phyloP scores from a whole-genome alignment of 2,797 vertebrate species.

The Lycodopsis pacificus region DNA sequence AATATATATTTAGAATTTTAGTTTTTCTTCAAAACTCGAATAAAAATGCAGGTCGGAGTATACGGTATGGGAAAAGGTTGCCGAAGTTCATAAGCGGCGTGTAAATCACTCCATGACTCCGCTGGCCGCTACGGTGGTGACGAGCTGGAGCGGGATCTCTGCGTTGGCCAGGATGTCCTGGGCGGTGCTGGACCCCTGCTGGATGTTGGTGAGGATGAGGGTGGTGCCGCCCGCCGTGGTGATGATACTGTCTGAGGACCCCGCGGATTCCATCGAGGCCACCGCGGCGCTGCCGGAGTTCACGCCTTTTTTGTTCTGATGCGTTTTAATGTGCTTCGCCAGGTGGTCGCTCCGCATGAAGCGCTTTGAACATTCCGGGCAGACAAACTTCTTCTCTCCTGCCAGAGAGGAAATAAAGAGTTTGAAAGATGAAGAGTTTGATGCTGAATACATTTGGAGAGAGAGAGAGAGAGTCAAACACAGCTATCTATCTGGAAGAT shows the following conservation, averaged over 20 bases:
- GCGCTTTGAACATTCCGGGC: conserved; percentile 98
- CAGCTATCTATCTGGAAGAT: neutral
- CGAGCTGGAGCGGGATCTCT: conserved; percentile 98
- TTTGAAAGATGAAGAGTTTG: conserved; percentile 35
- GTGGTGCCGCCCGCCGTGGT: conserved; percentile 97
- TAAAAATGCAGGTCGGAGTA: conserved; percentile 81
- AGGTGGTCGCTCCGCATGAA: conserved; percentile 99
- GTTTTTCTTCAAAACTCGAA: conserved; percentile 75
- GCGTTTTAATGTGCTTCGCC: conserved; percentile 99
- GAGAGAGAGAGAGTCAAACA: conserved; percentile 15
- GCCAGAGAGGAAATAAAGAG: conserved; percentile 57
- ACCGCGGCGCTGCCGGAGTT: conserved; percentile 92
- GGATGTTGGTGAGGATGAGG: conserved; percentile 99
- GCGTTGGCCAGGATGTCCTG: conserved; percentile 97
- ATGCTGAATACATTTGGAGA: conserved; percentile 33
- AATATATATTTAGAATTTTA: conserved; percentile 71
- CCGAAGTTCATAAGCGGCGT: conserved; percentile 67
- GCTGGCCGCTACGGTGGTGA: conserved; percentile 96
- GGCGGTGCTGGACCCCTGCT: conserved; percentile 95
- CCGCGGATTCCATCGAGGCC: conserved; percentile 91
- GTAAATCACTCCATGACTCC: conserved; percentile 95
- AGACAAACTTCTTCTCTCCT: conserved; percentile 99
- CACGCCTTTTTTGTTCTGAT: conserved; percentile 99
- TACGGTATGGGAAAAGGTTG: conserved; percentile 68
- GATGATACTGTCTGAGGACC: conserved; percentile 94